A percentile compares a stretch with the other conserved stretches of the same genome.
Conservation (phyloP, 2,113 vertebrate genomes). For the Pithys albifrons region DNA sequence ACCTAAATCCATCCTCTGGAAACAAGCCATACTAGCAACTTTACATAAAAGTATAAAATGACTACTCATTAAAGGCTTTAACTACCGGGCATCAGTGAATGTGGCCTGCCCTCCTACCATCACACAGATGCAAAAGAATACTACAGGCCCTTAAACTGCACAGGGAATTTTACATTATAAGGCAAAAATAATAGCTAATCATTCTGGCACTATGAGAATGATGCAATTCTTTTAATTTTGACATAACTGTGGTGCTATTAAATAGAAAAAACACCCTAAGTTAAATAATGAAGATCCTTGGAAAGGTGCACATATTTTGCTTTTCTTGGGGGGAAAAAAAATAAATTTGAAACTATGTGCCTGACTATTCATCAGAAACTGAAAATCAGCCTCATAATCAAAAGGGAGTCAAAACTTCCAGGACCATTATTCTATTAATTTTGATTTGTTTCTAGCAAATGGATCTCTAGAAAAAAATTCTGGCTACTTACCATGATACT, state of each 20-base stretch:
- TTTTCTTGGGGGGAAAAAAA: neutral
- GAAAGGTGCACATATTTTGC: neutral
- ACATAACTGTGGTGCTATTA: neutral
- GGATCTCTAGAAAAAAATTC: neutral
- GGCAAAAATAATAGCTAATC: neutral
- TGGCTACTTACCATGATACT: neutral
- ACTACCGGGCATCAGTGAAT: neutral
- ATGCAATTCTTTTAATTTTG: neutral
- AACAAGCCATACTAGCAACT: neutral
- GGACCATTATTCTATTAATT: neutral
- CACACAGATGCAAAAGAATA: neutral
- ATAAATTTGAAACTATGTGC: neutral
- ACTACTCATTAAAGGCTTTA: neutral
- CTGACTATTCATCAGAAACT: neutral
- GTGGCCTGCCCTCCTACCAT: neutral
- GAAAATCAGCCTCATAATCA: neutral
- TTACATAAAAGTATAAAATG: neutral
- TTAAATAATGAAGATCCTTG: neutral
- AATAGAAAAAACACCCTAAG: neutral
- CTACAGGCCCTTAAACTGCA: neutral
- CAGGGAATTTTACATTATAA: neutral
- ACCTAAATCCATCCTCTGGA: neutral
- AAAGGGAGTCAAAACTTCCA: neutral
- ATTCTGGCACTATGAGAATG: neutral
- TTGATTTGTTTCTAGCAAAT: neutral